phyloP scores from a whole-genome alignment of 2,113 vertebrate genomes.

The Anhinga rufa region DNA sequence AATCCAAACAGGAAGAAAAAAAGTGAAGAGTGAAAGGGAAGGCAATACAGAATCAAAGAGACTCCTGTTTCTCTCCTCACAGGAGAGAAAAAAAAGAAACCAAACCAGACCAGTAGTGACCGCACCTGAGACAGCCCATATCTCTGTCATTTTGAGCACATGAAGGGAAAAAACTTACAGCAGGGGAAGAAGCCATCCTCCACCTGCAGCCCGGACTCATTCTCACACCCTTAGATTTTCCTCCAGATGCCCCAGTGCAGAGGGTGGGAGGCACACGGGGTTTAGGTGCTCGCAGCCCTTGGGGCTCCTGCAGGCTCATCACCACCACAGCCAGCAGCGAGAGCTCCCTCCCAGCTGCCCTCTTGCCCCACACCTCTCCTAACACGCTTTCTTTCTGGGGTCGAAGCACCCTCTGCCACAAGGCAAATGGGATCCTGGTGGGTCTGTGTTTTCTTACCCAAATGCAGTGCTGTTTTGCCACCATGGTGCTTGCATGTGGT shows the following conservation, averaged over 20 bases:
- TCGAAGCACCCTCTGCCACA: accelerated
- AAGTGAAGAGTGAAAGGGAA: neutral
- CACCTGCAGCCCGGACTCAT: accelerated
- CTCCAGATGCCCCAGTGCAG: neutral
- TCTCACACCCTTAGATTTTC: neutral
- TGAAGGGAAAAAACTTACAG: neutral
- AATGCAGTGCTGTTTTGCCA: neutral
- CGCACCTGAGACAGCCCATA: neutral
- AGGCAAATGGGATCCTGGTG: neutral
- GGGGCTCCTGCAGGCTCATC: neutral
- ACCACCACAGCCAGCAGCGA: neutral
- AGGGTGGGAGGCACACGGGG: accelerated
- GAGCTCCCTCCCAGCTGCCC: neutral
- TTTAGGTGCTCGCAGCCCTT: neutral
- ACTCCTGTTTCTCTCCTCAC: neutral
- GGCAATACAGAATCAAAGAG: neutral
- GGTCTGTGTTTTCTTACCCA: neutral
- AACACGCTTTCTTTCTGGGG: neutral
- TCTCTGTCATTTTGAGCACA: neutral
- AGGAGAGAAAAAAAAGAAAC: neutral
- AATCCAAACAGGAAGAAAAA: accelerated
- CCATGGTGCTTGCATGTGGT: accelerated
- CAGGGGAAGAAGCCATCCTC: neutral
- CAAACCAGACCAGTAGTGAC: neutral
- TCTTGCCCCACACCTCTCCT: neutral